Percentiles rank a stretch among this genome's conserved stretches.
Evolutionary conservation across 1,140 invertebrate species (phyloP).

Genomic region (Platyscapa corneri): DNA sequence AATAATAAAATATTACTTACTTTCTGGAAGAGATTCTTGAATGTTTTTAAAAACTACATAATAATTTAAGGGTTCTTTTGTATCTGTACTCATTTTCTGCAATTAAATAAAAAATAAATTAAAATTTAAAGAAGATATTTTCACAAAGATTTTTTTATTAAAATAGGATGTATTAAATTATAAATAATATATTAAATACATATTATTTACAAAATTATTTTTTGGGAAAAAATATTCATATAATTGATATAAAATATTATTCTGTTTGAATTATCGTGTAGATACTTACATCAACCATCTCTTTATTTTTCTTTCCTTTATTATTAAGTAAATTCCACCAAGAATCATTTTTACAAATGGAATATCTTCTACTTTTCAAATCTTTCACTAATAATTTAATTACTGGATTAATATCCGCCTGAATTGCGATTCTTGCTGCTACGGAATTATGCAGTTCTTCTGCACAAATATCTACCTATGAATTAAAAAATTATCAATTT

Average conservation of each 20-base stretch:
- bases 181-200: background rate
- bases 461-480: constrained; percentile 88
- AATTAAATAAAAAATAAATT: constrained; percentile 33
- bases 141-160: background rate
- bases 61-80: constrained; percentile 90
- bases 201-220: background rate
- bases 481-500: background rate
- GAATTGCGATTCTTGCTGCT: constrained; percentile 81
- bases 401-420: constrained; percentile 86
- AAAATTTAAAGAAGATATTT: background rate
- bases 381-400: constrained; percentile 76
- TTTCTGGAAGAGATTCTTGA: constrained; percentile 81
- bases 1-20: constrained; percentile 55
- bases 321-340: constrained; percentile 78
- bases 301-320: constrained; percentile 77
- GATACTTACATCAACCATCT: constrained; percentile 72
- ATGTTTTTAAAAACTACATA: constrained; percentile 92
- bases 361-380: constrained; percentile 66
- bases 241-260: background rate
- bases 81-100: constrained; percentile 79
- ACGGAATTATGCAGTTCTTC: constrained; percentile 96
- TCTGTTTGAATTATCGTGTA: background rate
- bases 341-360: constrained; percentile 66
- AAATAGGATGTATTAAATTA: background rate
- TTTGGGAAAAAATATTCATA: too few relatives aligned